Conservation (phyloP, 2,797 vertebrate species). For the Trachops cirrhosus region DNA sequence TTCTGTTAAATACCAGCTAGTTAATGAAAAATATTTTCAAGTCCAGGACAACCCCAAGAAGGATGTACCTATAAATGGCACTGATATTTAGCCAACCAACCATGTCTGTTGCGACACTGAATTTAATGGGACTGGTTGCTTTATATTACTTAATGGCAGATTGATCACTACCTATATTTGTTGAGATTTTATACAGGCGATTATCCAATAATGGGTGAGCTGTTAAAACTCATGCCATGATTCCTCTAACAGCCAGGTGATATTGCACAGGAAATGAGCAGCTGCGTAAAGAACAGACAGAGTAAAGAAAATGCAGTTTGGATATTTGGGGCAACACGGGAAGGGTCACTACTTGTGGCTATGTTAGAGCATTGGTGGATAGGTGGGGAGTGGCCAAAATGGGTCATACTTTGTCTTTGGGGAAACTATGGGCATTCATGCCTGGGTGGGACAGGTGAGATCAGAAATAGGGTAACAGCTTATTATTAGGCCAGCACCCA, state of each 20-base stretch:
- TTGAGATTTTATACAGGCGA: constrained; percentile 57
- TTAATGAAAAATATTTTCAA: constrained; percentile 67
- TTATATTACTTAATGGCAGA: constrained; percentile 62
- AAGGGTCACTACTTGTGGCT: not conserved
- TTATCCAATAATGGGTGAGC: constrained; percentile 31
- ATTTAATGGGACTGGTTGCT: constrained; percentile 57
- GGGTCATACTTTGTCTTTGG: not conserved
- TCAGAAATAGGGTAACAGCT: not conserved
- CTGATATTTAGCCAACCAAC: constrained; percentile 60
- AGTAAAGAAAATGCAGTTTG: not conserved
- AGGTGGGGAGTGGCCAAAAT: not conserved
- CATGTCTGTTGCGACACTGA: constrained; percentile 45
- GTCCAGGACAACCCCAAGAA: constrained; percentile 54
- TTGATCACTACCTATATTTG: constrained; percentile 58
- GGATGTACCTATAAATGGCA: constrained; percentile 57
- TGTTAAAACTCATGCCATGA: not conserved
- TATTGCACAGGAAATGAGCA: constrained; percentile 16
- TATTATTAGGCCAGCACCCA: not conserved
- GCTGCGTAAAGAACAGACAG: not conserved
- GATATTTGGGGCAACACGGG: no score
- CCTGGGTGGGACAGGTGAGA: not conserved
- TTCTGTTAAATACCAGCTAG: constrained; percentile 62
- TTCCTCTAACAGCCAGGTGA: constrained; percentile 5
- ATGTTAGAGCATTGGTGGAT: not conserved
- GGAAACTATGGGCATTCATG: not conserved